Conservation (phyloP, 2,888 invertebrate genomes). For the Aleiodes alternator region DNA sequence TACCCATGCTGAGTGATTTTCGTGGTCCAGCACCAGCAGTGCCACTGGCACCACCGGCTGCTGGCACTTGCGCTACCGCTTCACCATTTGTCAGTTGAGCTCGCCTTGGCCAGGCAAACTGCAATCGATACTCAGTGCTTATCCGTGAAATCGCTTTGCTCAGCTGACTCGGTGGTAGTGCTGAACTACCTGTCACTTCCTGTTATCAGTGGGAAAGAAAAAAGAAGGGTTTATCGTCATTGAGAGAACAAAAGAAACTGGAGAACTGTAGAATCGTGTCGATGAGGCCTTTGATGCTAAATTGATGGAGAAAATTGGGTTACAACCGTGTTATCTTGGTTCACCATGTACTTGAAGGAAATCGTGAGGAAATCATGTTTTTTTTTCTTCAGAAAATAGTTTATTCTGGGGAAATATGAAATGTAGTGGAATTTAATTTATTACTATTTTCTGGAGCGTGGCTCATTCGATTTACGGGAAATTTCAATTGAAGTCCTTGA, state of each 20-base stretch:
- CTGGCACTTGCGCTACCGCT: constrained; percentile 75
- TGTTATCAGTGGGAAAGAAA: constrained; percentile 47
- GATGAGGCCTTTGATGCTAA: neutral
- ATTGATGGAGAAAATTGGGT: no score
- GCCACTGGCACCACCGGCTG: constrained; percentile 74
- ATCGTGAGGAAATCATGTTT: no score
- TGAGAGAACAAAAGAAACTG: constrained; percentile 4
- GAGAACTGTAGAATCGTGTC: constrained; percentile 24
- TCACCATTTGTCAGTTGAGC: constrained; percentile 78
- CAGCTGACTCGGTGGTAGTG: constrained; percentile 79
- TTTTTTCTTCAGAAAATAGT: no score
- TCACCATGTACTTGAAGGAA: no score
- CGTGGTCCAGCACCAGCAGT: constrained; percentile 78
- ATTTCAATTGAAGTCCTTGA: no score
- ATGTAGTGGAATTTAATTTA: no score
- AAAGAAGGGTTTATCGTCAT: neutral
- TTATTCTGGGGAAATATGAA: no score
- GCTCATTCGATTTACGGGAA: no score
- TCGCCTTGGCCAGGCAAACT: constrained; percentile 91
- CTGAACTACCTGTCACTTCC: constrained; percentile 70
- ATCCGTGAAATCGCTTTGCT: constrained; percentile 84
- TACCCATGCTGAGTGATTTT: constrained; percentile 92
- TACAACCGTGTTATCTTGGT: no score
- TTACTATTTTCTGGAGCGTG: no score
- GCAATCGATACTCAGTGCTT: constrained; percentile 91